Conservation (phyloP, 1,140 invertebrate species). For the Dysdera silvatica region DNA sequence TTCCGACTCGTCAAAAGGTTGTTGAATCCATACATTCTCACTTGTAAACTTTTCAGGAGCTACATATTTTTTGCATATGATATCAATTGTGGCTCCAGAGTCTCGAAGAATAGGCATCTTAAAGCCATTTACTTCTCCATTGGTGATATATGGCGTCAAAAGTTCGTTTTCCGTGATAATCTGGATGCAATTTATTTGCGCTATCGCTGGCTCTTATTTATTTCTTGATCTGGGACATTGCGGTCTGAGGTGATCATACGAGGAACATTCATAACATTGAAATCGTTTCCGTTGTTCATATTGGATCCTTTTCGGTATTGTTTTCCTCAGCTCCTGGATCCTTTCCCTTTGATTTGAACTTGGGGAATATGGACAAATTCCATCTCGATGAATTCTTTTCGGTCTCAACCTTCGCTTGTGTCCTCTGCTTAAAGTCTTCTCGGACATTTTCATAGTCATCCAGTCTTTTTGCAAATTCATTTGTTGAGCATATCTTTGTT, state of each 20-base stretch:
- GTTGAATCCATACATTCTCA: not conserved
- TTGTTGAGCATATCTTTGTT: not conserved
- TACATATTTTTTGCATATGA: not conserved
- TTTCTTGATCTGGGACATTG: conserved; percentile 2
- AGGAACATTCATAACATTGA: conserved; percentile 1
- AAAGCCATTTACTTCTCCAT: conserved; percentile 3
- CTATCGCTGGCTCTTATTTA: not conserved
- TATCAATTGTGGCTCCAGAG: conserved; percentile 2
- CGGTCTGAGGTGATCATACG: not conserved
- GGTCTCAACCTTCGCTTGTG: not conserved
- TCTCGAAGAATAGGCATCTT: not conserved
- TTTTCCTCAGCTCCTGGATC: not conserved
- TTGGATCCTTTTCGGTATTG: not conserved
- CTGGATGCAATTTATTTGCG: not conserved
- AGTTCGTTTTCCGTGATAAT: not conserved
- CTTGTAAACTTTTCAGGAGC: not conserved
- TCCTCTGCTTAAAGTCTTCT: not conserved
- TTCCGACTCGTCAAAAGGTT: not conserved
- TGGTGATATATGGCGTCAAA: not conserved
- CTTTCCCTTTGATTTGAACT: not conserved
- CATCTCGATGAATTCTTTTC: not conserved
- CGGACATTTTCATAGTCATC: not conserved
- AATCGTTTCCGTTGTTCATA: not conserved
- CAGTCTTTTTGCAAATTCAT: not conserved
- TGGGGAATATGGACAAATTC: not conserved